These are phyloP conservation scores for Caiman crocodilus DNA, from an alignment of 2,797 vertebrate genomes.

Conservation along the genomic window DNA sequence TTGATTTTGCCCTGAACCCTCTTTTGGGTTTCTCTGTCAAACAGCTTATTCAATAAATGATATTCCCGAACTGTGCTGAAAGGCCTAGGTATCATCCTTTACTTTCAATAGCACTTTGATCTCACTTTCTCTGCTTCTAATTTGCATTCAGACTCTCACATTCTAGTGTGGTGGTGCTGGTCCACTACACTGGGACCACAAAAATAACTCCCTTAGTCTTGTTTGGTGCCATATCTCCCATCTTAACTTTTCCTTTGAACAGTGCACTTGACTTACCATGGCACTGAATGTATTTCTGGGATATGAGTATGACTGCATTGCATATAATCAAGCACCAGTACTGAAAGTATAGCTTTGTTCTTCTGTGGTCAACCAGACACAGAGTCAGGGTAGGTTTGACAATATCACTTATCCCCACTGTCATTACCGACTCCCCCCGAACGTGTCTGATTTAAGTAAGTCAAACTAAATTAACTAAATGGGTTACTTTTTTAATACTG, in stretches of 20 bases:
- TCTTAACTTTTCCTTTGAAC: not conserved
- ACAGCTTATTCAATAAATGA: not conserved
- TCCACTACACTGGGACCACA: not conserved
- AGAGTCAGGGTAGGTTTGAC: not conserved
- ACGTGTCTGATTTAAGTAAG: not conserved
- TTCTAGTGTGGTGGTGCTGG: not conserved
- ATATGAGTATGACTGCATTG: not conserved
- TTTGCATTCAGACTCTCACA: not conserved
- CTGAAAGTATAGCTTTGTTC: not conserved
- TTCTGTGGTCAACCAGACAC: not conserved
- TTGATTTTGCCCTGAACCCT: not conserved
- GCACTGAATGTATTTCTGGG: not conserved
- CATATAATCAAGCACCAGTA: not conserved
- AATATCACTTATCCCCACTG: not conserved
- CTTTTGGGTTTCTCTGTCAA: not conserved
- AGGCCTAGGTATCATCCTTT: not conserved
- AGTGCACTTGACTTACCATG: not conserved
- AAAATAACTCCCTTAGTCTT: not conserved
- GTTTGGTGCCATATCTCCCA: not conserved
- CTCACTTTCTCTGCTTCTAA: not conserved
- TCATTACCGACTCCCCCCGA: not conserved
- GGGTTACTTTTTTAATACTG: not conserved
- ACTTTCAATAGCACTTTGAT: not conserved
- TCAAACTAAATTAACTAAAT: too few relatives aligned
- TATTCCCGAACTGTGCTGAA: accelerated